Base-by-base conservation (phyloP, 2,113 vertebrate species). In the Fregata magnificens region DNA sequence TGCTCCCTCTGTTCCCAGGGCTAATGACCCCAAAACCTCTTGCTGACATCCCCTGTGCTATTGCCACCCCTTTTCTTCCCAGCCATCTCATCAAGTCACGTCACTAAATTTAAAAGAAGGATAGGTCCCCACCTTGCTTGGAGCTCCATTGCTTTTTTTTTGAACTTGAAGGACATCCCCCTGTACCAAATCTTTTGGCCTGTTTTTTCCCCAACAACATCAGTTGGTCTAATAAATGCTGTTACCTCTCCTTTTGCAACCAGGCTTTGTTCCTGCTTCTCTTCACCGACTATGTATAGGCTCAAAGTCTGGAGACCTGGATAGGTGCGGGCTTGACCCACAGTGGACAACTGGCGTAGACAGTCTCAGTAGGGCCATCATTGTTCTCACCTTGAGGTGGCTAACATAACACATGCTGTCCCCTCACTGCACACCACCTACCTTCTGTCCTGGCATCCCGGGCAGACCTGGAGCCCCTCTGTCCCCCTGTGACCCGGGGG, bases 391-490 rank as follows among this genome's bases (percentile, higher is more conserved):
- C 87, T 9, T 1, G 47, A 63, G 52, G 26, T 70, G 44, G 36
- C 44, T 29, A 55, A 73, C 40, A 44, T 20, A 21, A 16, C 21
- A 76, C 66, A 3, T 2, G 19, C n/a, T 8, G 55, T 63, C 3
- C 20, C 17, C 47, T 82, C 72, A 22, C 16, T 1, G 1, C 29
- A 16, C 9, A 31, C 9, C 20, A 95, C 95, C 84, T 94, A 99
- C 99, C 97, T 98, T 98, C 95, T 96, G 96, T 47, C 99, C 99
- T 6, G 98, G 97, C 31, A 97, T 87, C 66, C 99, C 99, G 0
- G 97, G 88, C 4, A 98, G 93, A 7, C 99, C 99, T 5, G 97
- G 95, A 10, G 89, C 83, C 3, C 99, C 99, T 95, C 97, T 98
- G 36, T 96, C 76, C 16, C 99, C 99, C 12, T 98, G 97, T 20